Evolutionary conservation across 2,888 invertebrate genomes (phyloP), one percentile per base, ranked within the genome.

Genomic region (Cryptus armator): DNA sequence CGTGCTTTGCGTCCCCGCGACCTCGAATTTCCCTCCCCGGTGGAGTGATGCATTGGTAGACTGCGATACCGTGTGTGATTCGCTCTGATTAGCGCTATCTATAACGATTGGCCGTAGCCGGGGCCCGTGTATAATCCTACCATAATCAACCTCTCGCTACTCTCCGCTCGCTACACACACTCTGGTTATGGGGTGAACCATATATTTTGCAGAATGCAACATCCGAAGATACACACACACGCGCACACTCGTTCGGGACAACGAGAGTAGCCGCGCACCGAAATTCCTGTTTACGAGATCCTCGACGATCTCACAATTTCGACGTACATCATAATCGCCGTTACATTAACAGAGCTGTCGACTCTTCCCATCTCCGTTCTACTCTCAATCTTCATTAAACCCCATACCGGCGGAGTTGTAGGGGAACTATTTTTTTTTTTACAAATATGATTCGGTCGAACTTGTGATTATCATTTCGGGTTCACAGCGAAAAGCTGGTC

Each of bases 41-140:
- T 68, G 83, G 87, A 86, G 89, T 91, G 92, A 91, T 90, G 89
- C 87, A 91, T 88, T 87, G 90, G 89, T 88, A 86, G 88, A 81
- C 82, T 87, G 89, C 92, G 92, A 92, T 93, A 92, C 80, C 77
- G 87, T 88, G 89, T 90, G 92, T 90, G 93, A 93, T 93, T 91
- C 91, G 90, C 91, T 91, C 92, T 92, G 93, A 93, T 93, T 93
- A 93, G 92, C 91, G 89, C 90, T 92, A 93, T 93, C 92, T 92
- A 84, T 90, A 92, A 91, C 93, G 90, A 92, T 92, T 90, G 90
- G 87, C 86, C 62, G n/a, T 70, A 19, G 24, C 53, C 43, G 37
- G 37, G 16, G 71, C 37, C 68, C 83, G 75, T 67, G 82, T 88
- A 90, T 91, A 90, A 91, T 91, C 89, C 90, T 87, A 86, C 90